These are phyloP conservation scores for Lottia scabra DNA, from an alignment of 2,888 invertebrate genomes.

Conservation along the genomic window DNA sequence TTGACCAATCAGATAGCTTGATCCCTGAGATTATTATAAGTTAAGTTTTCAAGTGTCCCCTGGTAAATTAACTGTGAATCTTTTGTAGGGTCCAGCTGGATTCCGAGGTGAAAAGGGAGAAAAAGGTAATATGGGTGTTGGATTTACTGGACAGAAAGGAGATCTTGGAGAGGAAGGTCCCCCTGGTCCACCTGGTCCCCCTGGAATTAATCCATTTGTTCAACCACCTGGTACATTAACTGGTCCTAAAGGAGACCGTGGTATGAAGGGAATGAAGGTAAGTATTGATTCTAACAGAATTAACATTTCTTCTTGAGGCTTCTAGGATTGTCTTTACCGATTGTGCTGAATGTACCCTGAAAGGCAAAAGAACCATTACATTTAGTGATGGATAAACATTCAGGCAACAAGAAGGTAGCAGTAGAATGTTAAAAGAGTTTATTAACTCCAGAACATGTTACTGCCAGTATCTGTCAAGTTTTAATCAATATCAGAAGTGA, in stretches of 20 bases:
- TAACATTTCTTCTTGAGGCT: neutral
- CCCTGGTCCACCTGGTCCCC: conserved; percentile 34
- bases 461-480: no score
- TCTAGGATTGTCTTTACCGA: no score
- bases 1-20: no score
- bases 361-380: no score
- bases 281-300: neutral
- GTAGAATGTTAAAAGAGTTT: no score
- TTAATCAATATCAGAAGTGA: no score
- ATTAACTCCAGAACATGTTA: no score
- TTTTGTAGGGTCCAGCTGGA: conserved; percentile 48
- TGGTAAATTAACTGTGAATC: neutral
- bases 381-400: no score
- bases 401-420: no score
- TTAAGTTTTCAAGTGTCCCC: no score
- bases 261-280: conserved; percentile 37
- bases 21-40: no score
- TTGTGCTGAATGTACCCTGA: no score
- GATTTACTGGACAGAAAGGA: conserved; percentile 45
- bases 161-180: conserved; percentile 43
- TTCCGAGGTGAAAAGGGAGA: conserved; percentile 66
- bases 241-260: conserved; percentile 44
- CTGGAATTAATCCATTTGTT: conserved; percentile 14
- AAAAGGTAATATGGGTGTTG: conserved; percentile 60
- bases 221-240: conserved; percentile 16